phyloP scores from a whole-genome alignment of 1,140 invertebrate species.

The Brachionus rotundiformis region DNA sequence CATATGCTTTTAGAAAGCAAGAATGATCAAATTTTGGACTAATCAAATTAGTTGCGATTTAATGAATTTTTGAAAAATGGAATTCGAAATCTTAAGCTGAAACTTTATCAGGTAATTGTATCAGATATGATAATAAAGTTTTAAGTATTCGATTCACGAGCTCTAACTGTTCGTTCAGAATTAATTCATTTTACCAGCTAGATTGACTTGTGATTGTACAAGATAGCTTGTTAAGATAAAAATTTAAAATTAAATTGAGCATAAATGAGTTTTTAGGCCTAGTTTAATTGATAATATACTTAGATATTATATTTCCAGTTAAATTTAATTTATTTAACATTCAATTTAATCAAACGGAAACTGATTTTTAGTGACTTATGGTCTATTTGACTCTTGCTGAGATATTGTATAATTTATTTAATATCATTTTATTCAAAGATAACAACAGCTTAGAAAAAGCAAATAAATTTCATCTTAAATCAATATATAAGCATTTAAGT shows the following conservation, averaged over 20 bases:
- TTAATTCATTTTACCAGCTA: slow-evolving; percentile 23
- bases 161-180: background rate
- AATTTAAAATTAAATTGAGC: slow-evolving; percentile 42
- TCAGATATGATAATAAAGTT: slow-evolving; percentile 33
- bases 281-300: background rate
- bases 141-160: background rate
- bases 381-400: slow-evolving; percentile 26
- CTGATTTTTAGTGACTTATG: slow-evolving; percentile 20
- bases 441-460: too few relatives aligned
- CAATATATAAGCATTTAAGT: too few relatives aligned
- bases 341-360: background rate
- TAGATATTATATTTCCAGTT: background rate
- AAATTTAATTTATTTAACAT: background rate
- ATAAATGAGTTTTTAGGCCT: background rate
- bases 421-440: background rate
- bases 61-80: slow-evolving; percentile 39
- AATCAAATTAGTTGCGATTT: slow-evolving; percentile 45
- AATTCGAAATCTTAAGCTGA: slow-evolving; percentile 5
- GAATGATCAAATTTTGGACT: slow-evolving; percentile 9
- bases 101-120: slow-evolving; percentile 42
- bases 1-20: slow-evolving; percentile 13
- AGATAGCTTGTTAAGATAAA: slow-evolving; percentile 14
- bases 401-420: background rate
- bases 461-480: too few relatives aligned
- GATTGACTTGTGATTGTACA: slow-evolving; percentile 4